Percentiles rank a stretch among this genome's conserved stretches.
These are phyloP conservation scores for Apotomis turbidana DNA, from an alignment of 2,888 invertebrate species.

Conservation along the genomic window DNA sequence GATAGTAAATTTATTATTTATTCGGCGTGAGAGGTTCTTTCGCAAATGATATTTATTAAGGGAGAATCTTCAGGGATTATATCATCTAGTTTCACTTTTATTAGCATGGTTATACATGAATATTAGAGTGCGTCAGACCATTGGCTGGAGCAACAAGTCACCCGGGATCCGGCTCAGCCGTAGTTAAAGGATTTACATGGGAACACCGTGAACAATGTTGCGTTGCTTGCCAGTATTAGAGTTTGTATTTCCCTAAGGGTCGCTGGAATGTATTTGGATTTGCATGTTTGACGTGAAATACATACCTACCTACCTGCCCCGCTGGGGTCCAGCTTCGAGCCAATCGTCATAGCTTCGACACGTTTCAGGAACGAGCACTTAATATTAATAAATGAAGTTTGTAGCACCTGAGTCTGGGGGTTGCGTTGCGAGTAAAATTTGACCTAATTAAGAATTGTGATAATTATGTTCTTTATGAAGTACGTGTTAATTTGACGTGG, in stretches of 20 bases:
- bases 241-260: constrained; percentile 73
- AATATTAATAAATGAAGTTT: not conserved
- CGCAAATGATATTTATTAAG: constrained; percentile 33
- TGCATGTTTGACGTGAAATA: constrained; percentile 56
- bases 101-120: constrained; percentile 19
- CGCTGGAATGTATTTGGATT: constrained; percentile 65
- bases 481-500: constrained; percentile 41
- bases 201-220: constrained; percentile 74
- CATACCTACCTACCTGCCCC: constrained; percentile 49
- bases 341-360: not conserved
- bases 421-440: not conserved
- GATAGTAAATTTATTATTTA: constrained; percentile 35
- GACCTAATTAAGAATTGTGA: not conserved
- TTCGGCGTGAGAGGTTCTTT: constrained; percentile 33
- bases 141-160: constrained; percentile 60
- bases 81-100: constrained; percentile 30
- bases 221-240: constrained; percentile 67
- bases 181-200: constrained; percentile 75
- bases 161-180: constrained; percentile 62
- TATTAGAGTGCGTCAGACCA: constrained; percentile 31
- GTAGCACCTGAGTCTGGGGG: not conserved
- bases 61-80: constrained; percentile 30
- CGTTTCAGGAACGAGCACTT: not conserved
- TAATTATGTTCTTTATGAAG: constrained; percentile 1
- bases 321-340: constrained; percentile 18